Evolutionary conservation across 2,888 invertebrate genomes (phyloP), one percentile per base, ranked within the genome.

Genomic region (Phasia obesa): DNA sequence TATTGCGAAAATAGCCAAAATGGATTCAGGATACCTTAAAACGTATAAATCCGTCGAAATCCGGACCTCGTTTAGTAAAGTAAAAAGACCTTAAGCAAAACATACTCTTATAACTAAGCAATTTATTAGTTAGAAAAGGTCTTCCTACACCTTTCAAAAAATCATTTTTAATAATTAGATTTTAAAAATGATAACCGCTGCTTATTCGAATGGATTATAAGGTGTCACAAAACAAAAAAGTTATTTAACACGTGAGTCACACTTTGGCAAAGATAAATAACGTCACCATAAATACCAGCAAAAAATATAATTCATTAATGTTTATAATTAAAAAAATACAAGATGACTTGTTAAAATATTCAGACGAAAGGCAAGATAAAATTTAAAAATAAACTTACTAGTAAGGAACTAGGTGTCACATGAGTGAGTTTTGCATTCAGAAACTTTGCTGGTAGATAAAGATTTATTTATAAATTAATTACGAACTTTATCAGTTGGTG

Each of bases 201-300:
- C 5, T 23, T 47, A 65, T 53, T 13, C 21, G 17, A 47, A 31
- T 21, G 2, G n/a, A 4, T 23, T 51, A 5, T 65, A 79, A 65
- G 31, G 78, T 59, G 11, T n/a, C n/a, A 55, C 4, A 27, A 44
- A 49, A 19, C 7, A 31, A 75, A 65, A 19, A 42, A 78, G n/a
- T 25, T 81, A 49, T 59, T 76, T 44, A 74, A 25, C 81, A 76
- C 65, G 71, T 81, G 81, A 81, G 76, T 81, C 81, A 81, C 71
- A 70, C 49, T 65, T 60, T 60, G n/a, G 70, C 75, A 71, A 17
- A 11, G 44, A 71, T 17, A 75, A 59, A 64, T 65, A 75, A 69
- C 75, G 71, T 76, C 81, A 76, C 65, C 76, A 81, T 65, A 53
- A 78, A 65, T 47, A 69, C n/a, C 57, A 75, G 23, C 42, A 70